Evolutionary conservation across 35 echinoderm and acorn worm genomes (phyloP), one percentile per base, ranked within the genome.

Genomic region (Ptychodera flava): DNA sequence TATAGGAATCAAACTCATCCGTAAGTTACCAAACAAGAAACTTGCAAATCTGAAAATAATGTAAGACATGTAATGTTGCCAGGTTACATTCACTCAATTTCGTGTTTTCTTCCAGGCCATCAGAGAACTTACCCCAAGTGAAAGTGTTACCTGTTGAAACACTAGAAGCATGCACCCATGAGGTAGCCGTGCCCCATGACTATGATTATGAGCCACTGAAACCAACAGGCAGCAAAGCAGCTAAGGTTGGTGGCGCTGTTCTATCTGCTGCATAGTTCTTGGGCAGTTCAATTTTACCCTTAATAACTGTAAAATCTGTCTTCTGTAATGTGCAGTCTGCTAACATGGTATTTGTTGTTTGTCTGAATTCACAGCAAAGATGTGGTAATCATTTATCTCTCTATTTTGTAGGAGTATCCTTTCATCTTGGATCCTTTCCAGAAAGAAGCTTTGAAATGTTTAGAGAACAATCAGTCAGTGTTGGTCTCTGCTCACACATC

Each of bases 371-470:
- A n/a, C n/a, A n/a, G n/a, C n/a, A n/a, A n/a, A n/a, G n/a, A n/a
- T n/a, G n/a, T n/a, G n/a, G n/a, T n/a, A n/a, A n/a, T n/a, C n/a
- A n/a, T 12, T 31, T 87, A 33, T 75, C 35, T 86, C 80, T 31
- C 1, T 64, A 53, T 81, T 15, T 83, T 83, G 22, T 64, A 99
- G 96, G 96, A 99, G 1, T 97, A 97, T 77, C 96, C 96, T 80
- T 99, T 99, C 77, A 99, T 99, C 35, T 88, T 99, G 78, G 96
- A 99, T 94, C 96, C 96, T 15, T 99, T 99, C 77, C 96, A 99
- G 90, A 94, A 90, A 88, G 96, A 99, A 84, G 90, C 96, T 30
- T 53, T 99, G 78, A 99, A 99, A 88, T 99, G 93, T 83, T 81
- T 98, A n/a, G 95, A 98, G 53, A 94, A 98, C 77, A 89, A 90